These are phyloP conservation scores for Gymnorhina tibicen DNA, from an alignment of 2,113 vertebrate genomes.

Conservation along the genomic window DNA sequence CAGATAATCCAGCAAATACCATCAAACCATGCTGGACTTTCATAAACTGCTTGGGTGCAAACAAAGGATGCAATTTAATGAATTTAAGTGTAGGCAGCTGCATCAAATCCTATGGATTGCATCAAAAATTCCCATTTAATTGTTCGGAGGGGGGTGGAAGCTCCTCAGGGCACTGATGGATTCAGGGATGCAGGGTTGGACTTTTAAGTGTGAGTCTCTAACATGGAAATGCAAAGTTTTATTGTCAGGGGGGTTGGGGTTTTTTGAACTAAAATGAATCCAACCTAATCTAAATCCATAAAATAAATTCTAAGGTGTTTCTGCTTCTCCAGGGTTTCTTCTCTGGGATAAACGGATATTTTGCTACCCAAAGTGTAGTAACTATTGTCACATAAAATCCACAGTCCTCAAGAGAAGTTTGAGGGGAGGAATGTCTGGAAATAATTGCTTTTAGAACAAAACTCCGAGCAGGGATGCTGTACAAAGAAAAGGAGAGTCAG, in stretches of 20 bases:
- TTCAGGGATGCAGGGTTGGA: neutral
- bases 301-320: neutral
- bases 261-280: neutral
- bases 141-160: neutral
- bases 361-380: neutral
- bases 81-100: neutral
- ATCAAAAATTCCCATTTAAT: neutral
- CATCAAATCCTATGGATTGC: neutral
- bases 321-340: neutral
- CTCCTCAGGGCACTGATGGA: neutral
- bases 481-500: neutral
- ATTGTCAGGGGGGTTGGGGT: neutral
- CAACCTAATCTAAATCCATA: neutral
- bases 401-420: neutral
- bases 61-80: neutral
- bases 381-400: neutral
- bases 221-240: neutral
- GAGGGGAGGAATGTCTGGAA: slow-evolving; percentile 36
- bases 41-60: neutral
- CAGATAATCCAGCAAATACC: neutral
- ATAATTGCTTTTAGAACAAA: slow-evolving; percentile 19
- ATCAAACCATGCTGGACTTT: neutral
- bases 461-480: neutral
- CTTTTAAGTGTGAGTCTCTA: neutral
- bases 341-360: neutral